phyloP scores from a whole-genome alignment of 2,888 invertebrate species.

The Ectemnius lituratus region DNA sequence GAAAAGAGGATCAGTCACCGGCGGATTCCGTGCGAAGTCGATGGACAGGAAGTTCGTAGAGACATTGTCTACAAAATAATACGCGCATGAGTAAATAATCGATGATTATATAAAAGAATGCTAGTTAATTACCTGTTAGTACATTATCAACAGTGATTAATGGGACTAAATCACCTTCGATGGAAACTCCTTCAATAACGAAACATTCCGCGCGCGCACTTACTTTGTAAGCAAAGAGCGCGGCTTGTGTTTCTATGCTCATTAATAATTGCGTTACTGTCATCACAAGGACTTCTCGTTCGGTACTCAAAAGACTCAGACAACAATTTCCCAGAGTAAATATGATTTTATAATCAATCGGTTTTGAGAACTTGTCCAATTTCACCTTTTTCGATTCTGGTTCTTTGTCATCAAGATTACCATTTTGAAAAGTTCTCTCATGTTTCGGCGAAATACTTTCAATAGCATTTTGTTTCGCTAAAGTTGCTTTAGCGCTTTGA shows the following conservation, averaged over 20 bases:
- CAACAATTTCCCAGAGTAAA: constrained; percentile 87
- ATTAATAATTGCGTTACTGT: constrained; percentile 86
- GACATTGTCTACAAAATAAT: constrained; percentile 79
- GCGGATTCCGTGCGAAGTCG: constrained; percentile 86
- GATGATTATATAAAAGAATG: background rate
- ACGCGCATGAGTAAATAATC: background rate
- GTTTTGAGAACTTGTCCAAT: constrained; percentile 80
- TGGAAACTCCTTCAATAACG: constrained; percentile 86
- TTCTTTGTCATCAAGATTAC: constrained; percentile 27
- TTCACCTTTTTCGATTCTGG: constrained; percentile 37
- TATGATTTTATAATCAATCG: constrained; percentile 86
- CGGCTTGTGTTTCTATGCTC: constrained; percentile 84
- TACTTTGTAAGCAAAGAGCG: constrained; percentile 84
- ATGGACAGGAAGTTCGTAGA: constrained; percentile 86
- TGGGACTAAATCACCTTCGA: constrained; percentile 86
- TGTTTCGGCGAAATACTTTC: constrained; percentile 15
- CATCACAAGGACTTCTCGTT: constrained; percentile 85
- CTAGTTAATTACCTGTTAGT: constrained; percentile 70
- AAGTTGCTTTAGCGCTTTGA: constrained; percentile 29
- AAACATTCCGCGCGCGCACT: constrained; percentile 87
- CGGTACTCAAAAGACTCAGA: constrained; percentile 83
- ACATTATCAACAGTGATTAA: constrained; percentile 83
- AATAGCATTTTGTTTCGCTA: constrained; percentile 71
- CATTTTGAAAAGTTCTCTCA: constrained; percentile 26
- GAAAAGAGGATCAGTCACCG: constrained; percentile 83